Evolutionary conservation across 2,797 vertebrate genomes (phyloP).

Genomic region (Rhinatrema bivittatum): DNA sequence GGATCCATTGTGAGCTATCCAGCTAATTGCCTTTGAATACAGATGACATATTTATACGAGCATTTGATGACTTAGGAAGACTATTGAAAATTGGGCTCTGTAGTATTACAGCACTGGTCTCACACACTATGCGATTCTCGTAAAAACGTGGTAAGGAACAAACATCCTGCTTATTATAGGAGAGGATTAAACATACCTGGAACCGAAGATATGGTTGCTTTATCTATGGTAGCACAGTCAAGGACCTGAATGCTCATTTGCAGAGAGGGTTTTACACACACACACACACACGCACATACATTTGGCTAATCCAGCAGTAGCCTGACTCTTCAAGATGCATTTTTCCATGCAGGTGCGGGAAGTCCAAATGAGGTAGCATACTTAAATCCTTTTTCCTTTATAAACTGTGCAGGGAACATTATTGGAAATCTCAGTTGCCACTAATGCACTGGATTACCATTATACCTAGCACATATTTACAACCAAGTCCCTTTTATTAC

Average conservation of each 20-base stretch:
- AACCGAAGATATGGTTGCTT: too few species aligned
- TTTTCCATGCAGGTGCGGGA: constrained; percentile 14
- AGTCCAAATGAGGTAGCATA: constrained; percentile 13
- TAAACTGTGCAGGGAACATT: constrained; percentile 10
- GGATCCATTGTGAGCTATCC: too few species aligned
- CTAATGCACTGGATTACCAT: constrained; percentile 19
- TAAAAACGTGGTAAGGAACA: too few species aligned
- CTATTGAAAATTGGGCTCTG: too few species aligned
- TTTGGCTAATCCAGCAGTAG: constrained; percentile 9
- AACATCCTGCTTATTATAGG: too few species aligned
- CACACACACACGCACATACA: too few species aligned
- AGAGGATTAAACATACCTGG: too few species aligned
- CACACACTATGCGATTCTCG: too few species aligned
- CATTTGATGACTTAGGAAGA: too few species aligned
- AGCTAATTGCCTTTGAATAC: too few species aligned
- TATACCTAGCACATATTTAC: constrained; percentile 3
- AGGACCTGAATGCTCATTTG: constrained; percentile 5
- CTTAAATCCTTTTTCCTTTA: constrained; percentile 14
- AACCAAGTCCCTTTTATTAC: constrained; percentile 5
- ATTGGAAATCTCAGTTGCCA: constrained; percentile 3
- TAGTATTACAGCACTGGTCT: too few species aligned
- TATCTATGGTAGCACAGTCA: constrained; percentile 4
- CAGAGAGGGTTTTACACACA: not conserved
- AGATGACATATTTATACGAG: too few species aligned
- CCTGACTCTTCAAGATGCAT: constrained; percentile 17